Base-by-base conservation (phyloP, 1,140 invertebrate species). In the Trachelipus rathkii region DNA sequence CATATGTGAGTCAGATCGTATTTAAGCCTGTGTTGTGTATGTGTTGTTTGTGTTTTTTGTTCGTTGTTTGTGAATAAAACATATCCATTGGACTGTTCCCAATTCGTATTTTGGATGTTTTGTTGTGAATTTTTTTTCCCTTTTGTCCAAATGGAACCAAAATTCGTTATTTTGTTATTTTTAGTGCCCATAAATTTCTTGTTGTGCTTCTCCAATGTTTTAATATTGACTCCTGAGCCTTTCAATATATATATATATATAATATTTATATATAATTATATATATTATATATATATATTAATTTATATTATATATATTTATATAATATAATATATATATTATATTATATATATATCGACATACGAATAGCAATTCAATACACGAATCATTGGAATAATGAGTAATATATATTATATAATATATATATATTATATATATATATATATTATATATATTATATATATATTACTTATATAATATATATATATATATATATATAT, bases 201-300 rank as follows among this genome's bases (percentile, higher is more conserved):
- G 11, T 60, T 60, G 50, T 15, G 50, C 19, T 60, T 13, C 15
- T 15, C 11, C 50, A 19, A 19, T 60, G 50, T 60, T 60, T 60
- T 60, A n/a, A 60, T 60, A 60, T 13, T 60, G 50, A 60, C 50
- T 19, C 50, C 11, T 19, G 1, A 2, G 8, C 19, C 50, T 19
- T 15, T 2, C 4, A 2, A 60, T 19, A 60, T 19, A 60, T 19
- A 60, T 19, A 60, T 19, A 60, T 19, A 60, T 19, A 60, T 19
- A 60, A n/a, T n/a, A n/a, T n/a, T n/a, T 19, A 19, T 60, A 60
- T 60, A 60, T 60, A 60, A n/a, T n/a, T 60, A 60, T 60, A 60
- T 60, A 60, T 60, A 60, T n/a, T 19, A 60, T 60, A 60, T 15
- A 15, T 60, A 60, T 60, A 13, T 60, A 60, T 50, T 50, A n/a